Base-by-base conservation (phyloP, 2,113 vertebrate species). In the Microtus ochrogaster region DNA sequence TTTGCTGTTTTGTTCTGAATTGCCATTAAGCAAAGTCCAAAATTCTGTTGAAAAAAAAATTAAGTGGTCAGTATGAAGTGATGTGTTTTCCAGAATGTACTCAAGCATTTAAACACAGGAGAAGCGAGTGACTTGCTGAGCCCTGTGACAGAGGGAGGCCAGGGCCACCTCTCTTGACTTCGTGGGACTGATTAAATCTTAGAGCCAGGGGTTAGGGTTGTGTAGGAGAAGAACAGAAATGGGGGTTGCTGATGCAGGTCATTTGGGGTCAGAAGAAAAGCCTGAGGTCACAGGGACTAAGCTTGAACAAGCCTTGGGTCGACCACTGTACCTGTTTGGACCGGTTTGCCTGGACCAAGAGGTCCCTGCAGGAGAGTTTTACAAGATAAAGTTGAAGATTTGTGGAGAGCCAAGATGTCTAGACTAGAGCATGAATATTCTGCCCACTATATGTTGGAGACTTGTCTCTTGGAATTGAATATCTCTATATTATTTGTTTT, bases 1-100 rank as follows among this genome's bases (percentile, higher is more conserved):
- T 84, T 90, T 94, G 81, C 36, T 77, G 52, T 78, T 58, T 63
- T 70, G 5, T 85, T 68, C 84, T 93, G 68, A 95, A 94, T 85
- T 76, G 74, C 65, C 74, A 70, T 85, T 92, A 90, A 94, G 68
- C n/a, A 47, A 84, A 97, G 39, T 70, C 44, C 47, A 41, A 77
- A 89, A 89, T 81, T 97, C 76, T 13, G 9, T 77, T 55, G 0
- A 74, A 73, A 89, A 49, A 87, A 70, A 66, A 92, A 86, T 36
- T 41, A 63, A 89, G 33, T 77, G 26, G 65, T 13, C 17, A 85
- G 21, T 92, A 24, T 58, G 49, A 84, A 87, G 41, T 61, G 55
- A n/a, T 49, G 19, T 93, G 24, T 92, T 81, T 92, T 92, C 83
- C 36, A 92, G 82, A 95, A 47, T 41, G 8, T 77, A 74, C 44